Conservation (phyloP, 2,888 invertebrate species). For the Mechanitis mazaeus region DNA sequence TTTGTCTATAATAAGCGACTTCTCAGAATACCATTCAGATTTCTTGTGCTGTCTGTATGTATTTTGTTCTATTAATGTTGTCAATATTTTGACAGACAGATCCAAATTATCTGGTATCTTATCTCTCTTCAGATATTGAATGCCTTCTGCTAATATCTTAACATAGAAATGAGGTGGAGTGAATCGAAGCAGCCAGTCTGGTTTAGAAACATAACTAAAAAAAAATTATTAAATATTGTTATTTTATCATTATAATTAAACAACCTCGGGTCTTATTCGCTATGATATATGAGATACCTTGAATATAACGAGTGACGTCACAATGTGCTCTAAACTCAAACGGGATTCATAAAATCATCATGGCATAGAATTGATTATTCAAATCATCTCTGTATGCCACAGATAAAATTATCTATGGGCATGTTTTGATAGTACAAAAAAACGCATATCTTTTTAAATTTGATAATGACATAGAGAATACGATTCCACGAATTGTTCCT, state of each 20-base stretch:
- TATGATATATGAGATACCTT: no score
- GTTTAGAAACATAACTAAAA: slow-evolving; percentile 53
- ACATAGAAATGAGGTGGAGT: slow-evolving; percentile 71
- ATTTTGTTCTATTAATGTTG: slow-evolving; percentile 67
- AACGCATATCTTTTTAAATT: no score
- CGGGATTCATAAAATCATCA: no score
- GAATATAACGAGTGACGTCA: no score
- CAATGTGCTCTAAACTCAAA: no score
- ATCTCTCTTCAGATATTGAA: slow-evolving; percentile 57
- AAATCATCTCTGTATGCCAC: no score
- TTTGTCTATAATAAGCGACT: slow-evolving; percentile 78
- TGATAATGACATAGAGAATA: no score
- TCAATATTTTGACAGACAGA: slow-evolving; percentile 71
- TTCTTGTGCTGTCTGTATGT: slow-evolving; percentile 63
- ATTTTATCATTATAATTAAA: neutral
- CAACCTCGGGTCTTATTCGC: no score
- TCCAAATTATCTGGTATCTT: slow-evolving; percentile 35
- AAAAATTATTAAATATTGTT: slow-evolving; percentile 7
- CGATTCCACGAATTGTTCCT: no score
- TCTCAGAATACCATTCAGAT: slow-evolving; percentile 77
- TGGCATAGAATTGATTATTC: no score
- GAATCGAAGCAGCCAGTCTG: slow-evolving; percentile 75
- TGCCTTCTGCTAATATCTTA: slow-evolving; percentile 54
- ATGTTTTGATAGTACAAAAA: no score
- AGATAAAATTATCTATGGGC: no score